Evolutionary conservation across 2,113 vertebrate species (phyloP), one percentile per base, ranked within the genome.

Genomic region (Campylorhamphus procurvoides): DNA sequence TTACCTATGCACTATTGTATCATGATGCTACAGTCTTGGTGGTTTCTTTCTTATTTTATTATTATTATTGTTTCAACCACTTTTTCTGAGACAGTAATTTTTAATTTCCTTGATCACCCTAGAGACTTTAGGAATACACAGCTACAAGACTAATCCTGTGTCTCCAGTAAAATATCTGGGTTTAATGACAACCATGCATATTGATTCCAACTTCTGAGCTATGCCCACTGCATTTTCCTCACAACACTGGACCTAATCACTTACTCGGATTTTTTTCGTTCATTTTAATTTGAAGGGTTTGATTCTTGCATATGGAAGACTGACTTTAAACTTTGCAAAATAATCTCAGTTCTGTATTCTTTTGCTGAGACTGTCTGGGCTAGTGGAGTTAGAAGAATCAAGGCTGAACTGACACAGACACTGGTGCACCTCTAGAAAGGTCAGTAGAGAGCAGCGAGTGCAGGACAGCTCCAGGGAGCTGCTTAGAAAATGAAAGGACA

Each of bases 401-500:
- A 69, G 52, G 33, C 62, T 59, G 78, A 91, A 50, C 16, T 23
- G 39, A 58, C 12, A 62, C 14, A 42, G 13, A 42, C 1, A 28
- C 42, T 81, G 76, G 63, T 55, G 49, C 52, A 62, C 14, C 42
- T 71, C 42, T 46, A 52, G 64, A 67, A 86, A 81, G 86, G 89
- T 92, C 76, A 95, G 40, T 28, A 40, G 88, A 84, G 64, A 84
- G 46, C 79, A 68, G 22, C 3, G 24, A 92, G 37, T 17, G 18
- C 50, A 77, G 77, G 42, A 78, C 2, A 75, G 69, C 73, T 87
- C 64, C 40, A 56, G 92, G 77, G 62, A 93, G 12, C 29, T 71
- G 69, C 35, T 66, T 64, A 46, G 60, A 74, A 93, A 95, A 89
- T 50, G 20, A 95, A 93, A 89, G 73, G 64, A 78, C 42, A 81